A percentile compares a stretch with the other conserved stretches of the same genome.
Evolutionary conservation across 2,888 invertebrate species (phyloP).

Genomic region (Altica lythri): DNA sequence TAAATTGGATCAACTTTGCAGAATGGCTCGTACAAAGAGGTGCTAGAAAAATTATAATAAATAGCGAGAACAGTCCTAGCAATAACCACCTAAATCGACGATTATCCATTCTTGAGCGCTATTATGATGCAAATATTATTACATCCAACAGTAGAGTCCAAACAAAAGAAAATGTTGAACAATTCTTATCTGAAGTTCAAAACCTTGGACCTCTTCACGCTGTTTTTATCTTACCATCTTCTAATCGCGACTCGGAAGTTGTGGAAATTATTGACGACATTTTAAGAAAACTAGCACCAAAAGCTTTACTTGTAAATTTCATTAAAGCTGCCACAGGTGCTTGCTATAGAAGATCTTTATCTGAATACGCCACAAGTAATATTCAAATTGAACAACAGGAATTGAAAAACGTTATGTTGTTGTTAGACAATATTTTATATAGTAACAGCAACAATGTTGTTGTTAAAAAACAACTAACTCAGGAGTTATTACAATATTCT

Average conservation of each 20-base stretch:
- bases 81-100: constrained; percentile 61
- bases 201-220: constrained; percentile 49
- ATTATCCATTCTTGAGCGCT: constrained; percentile 47
- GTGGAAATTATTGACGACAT: constrained; percentile 52
- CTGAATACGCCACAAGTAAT: constrained; percentile 51
- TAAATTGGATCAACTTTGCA: constrained; percentile 61
- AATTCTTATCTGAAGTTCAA: constrained; percentile 46
- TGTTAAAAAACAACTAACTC: constrained; percentile 50
- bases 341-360: constrained; percentile 47
- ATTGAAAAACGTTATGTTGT: constrained; percentile 46
- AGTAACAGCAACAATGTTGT: constrained; percentile 46
- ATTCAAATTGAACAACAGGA: constrained; percentile 48
- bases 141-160: constrained; percentile 47
- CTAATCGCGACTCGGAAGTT: constrained; percentile 48
- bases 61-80: constrained; percentile 80
- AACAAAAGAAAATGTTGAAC: constrained; percentile 46
- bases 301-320: constrained; percentile 52
- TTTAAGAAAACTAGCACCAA: constrained; percentile 50
- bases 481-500: too few species aligned
- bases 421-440: constrained; percentile 50
- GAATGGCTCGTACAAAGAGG: constrained; percentile 88
- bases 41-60: constrained; percentile 77
- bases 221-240: constrained; percentile 49
- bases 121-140: constrained; percentile 50
- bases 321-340: constrained; percentile 48